Percentiles rank a stretch among this genome's conserved stretches.
Evolutionary conservation across 2,888 invertebrate species (phyloP).

Genomic region (Antheraea yamamai): DNA sequence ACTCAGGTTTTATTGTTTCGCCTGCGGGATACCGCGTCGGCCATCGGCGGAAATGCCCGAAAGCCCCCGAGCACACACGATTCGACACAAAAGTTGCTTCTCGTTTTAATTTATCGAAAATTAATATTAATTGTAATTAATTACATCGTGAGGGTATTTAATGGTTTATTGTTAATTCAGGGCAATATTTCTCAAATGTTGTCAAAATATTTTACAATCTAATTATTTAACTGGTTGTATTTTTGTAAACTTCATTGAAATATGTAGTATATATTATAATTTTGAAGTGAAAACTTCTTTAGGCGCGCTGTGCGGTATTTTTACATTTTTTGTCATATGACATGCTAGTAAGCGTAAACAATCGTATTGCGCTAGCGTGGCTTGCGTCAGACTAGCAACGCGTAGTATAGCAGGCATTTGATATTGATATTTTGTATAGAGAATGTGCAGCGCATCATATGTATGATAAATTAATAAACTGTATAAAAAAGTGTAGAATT

Average conservation of each 20-base stretch:
- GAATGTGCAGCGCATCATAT: too few species aligned
- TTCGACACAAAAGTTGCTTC: slow-evolving; percentile 42
- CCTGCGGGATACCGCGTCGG: slow-evolving; percentile 42
- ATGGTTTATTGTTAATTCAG: slow-evolving; percentile 33
- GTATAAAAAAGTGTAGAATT: too few species aligned
- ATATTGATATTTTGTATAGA: too few species aligned
- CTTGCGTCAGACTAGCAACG: too few species aligned
- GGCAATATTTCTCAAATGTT: slow-evolving; percentile 15
- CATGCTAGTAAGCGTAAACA: too few species aligned
- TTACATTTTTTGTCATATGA: too few species aligned
- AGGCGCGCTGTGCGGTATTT: neutral
- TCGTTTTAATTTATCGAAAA: slow-evolving; percentile 57
- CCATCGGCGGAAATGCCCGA: slow-evolving; percentile 32
- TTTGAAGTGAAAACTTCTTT: neutral
- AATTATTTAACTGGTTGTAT: neutral
- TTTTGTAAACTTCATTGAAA: neutral
- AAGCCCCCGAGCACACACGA: slow-evolving; percentile 40
- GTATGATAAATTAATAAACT: too few species aligned
- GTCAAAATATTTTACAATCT: slow-evolving; percentile 7
- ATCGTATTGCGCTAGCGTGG: too few species aligned
- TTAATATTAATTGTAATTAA: slow-evolving; percentile 58
- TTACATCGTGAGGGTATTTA: slow-evolving; percentile 41
- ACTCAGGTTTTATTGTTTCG: slow-evolving; percentile 45
- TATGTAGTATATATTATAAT: too few species aligned
- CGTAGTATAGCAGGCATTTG: too few species aligned